Conservation (phyloP, 30 jellyfish, hydroid and myxozoan species). For the Aurelia coerulea region DNA sequence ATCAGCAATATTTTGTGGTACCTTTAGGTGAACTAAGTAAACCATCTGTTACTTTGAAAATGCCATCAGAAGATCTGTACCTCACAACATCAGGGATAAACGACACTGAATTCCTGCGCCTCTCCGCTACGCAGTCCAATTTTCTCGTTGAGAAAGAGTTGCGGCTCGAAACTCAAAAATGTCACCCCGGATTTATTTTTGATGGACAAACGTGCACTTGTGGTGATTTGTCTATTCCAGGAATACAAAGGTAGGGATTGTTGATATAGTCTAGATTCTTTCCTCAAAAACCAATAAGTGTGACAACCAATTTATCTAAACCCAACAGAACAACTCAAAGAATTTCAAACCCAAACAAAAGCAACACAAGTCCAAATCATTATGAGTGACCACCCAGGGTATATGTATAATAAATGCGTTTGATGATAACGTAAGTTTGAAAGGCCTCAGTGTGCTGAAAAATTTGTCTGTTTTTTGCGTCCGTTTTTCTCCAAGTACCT, state of each 20-base stretch:
- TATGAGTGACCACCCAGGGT: too few relatives aligned
- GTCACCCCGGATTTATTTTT: conserved; percentile 68
- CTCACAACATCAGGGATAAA: conserved; percentile 27
- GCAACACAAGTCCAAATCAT: too few relatives aligned
- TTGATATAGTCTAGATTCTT: background rate
- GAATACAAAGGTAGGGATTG: conserved; percentile 44
- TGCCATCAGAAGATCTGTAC: conserved; percentile 19
- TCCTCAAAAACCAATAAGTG: background rate
- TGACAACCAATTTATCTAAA: too few relatives aligned
- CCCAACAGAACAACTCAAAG: too few relatives aligned
- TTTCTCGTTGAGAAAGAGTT: conserved; percentile 39
- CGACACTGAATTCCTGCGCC: conserved; percentile 37
- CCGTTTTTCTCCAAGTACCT: too few relatives aligned
- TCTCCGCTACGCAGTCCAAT: conserved; percentile 62
- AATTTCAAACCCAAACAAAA: too few relatives aligned
- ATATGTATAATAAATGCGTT: too few relatives aligned
- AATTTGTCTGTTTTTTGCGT: too few relatives aligned
- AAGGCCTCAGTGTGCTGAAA: too few relatives aligned
- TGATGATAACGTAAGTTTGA: too few relatives aligned
- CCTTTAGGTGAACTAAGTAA: conserved; percentile 15
- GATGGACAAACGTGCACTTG: conserved; percentile 49
- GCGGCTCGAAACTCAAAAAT: conserved; percentile 34
- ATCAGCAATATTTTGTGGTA: conserved; percentile 25
- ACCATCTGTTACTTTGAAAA: conserved; percentile 13
- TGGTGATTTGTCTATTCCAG: conserved; percentile 30